Conservation (phyloP, 2,797 vertebrate genomes). For the Decapterus maruadsi region DNA sequence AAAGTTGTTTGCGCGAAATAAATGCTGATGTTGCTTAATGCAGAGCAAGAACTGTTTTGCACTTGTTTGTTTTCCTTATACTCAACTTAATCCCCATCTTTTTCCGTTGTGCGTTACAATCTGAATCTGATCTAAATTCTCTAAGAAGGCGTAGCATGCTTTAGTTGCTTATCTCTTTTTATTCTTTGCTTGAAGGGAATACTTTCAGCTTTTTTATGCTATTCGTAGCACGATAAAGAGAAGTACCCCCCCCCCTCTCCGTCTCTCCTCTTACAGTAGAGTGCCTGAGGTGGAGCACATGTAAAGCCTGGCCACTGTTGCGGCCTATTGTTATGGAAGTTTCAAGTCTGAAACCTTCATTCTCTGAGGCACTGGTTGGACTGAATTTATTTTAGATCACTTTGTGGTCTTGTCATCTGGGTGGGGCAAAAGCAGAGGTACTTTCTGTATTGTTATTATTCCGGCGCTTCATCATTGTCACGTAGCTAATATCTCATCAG, state of each 20-base stretch:
- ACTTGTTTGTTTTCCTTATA: background rate
- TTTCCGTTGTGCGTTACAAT: background rate
- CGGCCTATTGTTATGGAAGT: constrained; percentile 40
- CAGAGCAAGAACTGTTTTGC: background rate
- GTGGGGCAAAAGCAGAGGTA: constrained; percentile 8
- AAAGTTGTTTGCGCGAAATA: background rate
- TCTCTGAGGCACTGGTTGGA: background rate
- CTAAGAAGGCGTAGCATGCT: background rate
- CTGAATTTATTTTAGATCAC: background rate
- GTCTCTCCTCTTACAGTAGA: constrained; percentile 19
- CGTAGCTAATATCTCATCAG: background rate
- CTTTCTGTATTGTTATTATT: constrained; percentile 18
- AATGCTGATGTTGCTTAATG: background rate
- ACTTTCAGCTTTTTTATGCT: constrained; percentile 36
- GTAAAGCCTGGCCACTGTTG: constrained; percentile 9
- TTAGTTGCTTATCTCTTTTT: constrained; percentile 1
- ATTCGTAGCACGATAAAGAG: background rate
- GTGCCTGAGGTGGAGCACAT: constrained; percentile 13
- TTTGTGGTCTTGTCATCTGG: background rate
- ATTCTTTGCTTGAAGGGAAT: constrained; percentile 28
- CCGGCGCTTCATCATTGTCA: constrained; percentile 12
- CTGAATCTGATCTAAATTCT: constrained; percentile 27
- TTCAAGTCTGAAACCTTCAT: constrained; percentile 31
- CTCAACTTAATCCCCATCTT: background rate
- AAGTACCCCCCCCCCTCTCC: background rate